Conservation (phyloP, 2,797 vertebrate genomes). For the Peromyscus aztecus region DNA sequence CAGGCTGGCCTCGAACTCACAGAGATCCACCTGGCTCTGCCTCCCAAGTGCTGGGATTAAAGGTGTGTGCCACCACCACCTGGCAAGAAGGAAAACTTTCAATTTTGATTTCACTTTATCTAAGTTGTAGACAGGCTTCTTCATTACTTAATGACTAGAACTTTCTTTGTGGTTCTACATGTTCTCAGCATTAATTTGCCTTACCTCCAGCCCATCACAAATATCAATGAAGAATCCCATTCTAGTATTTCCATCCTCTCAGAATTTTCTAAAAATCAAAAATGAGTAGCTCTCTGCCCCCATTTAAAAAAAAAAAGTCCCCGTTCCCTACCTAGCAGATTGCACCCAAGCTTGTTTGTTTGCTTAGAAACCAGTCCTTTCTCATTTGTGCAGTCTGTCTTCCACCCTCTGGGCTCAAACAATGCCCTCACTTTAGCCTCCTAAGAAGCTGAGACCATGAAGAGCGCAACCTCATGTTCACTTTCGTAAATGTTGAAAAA, state of each 20-base stretch:
- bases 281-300: background rate
- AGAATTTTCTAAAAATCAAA: conserved; percentile 11
- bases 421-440: background rate
- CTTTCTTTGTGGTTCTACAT: background rate
- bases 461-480: no score
- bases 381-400: background rate
- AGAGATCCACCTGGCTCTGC: no score
- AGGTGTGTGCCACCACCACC: no score
- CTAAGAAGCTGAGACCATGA: background rate
- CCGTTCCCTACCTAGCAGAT: background rate
- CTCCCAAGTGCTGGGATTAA: no score
- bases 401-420: background rate
- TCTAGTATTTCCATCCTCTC: background rate
- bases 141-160: background rate
- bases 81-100: background rate
- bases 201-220: background rate
- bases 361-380: background rate
- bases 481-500: background rate
- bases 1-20: no score
- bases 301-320: background rate
- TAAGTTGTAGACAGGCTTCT: background rate
- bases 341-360: background rate
- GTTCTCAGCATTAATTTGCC: background rate
- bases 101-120: background rate
- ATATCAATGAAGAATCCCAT: background rate